Evolutionary conservation across 2,888 invertebrate genomes (phyloP), one percentile per base, ranked within the genome.

Genomic region (Calameuta filiformis): DNA sequence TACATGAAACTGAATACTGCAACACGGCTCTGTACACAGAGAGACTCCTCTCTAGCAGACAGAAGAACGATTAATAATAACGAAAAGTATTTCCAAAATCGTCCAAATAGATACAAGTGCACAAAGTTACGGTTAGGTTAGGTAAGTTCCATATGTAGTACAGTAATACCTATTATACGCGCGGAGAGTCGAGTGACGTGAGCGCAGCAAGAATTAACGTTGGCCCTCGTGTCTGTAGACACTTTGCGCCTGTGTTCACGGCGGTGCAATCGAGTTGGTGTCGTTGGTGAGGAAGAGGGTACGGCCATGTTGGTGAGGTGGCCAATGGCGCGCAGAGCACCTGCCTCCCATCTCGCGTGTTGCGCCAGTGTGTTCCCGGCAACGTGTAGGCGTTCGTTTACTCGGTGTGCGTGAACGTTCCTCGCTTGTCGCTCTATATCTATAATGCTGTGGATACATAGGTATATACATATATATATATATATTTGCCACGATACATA

Each of bases 301-400:
- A 87, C 89, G 91, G 91, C 91, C 91, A 91, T 91, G 90, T 90
- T 91, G 89, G 88, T 88, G 88, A 89, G 90, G 89, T 89, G 90
- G 90, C 91, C 91, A 91, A 91, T 91, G 90, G 91, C 90, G 89
- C 89, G 82, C 87, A 84, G 87, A 89, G 89, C 91, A 91, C 91
- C 91, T 91, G 90, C 91, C 91, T 90, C 89, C 90, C 88, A 85
- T 87, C 87, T 87, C 87, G 86, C 85, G 83, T 86, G 86, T 87
- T 85, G 83, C 85, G 83, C 82, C 83, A 86, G 86, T 87, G 88
- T 87, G 88, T 79, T 85, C 85, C 83, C 81, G 79, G 77, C 79
- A 81, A 85, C 86, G 86, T 87, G 89, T 88, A 88, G 88, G 88
- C 87, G 88, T 87, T 85, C 85, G 85, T 85, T 56, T 85, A 81